Evolutionary conservation across 92 coral and sea anemone genomes (phyloP), one percentile per base, ranked within the genome.

Genomic region (Epizoanthus ramosus): DNA sequence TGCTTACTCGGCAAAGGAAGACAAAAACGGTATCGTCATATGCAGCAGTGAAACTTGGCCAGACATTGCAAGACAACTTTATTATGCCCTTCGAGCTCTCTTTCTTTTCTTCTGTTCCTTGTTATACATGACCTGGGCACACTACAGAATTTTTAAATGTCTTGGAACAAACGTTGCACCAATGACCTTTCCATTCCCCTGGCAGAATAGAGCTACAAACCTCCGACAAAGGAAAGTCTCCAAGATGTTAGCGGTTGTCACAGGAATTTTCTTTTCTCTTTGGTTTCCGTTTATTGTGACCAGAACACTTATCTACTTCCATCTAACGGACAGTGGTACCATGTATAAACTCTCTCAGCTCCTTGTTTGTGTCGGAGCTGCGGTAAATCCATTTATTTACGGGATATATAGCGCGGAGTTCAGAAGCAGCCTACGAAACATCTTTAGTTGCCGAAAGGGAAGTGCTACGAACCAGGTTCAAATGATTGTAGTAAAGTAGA

Each of bases 71-170:
- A 67, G 72, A 67, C 72, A 67, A 41, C 72, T 67, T 1, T 67
- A 67, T 35, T 67, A 67, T 2, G 22, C 39, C 13, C 72, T 67
- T 24, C 72, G 72, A 8, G 72, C 72, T 2, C n/a, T 67, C 9
- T 33, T 67, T 6, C 72, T 67, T 41, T 28, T 67, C 72, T 33
- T 37, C 6, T 67, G 47, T 14, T 67, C 72, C 23, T 19, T 67
- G 14, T 15, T 67, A n/a, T 67, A 28, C 15, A 67, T 67, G 72
- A 67, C 33, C 72, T 67, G 72, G 72, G 72, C 72, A 67, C 72
- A 67, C 39, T 35, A 16, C 47, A 67, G 28, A 67, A 67, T 67
- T 31, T 67, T 31, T 41, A 67, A 33, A 41, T 67, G 45, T 28
- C 72, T 67, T 6, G n/a, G 72, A 17, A 67, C 72, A 16, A 67